phyloP scores from a whole-genome alignment of 2,113 vertebrate species.

The Labrus mixtus region DNA sequence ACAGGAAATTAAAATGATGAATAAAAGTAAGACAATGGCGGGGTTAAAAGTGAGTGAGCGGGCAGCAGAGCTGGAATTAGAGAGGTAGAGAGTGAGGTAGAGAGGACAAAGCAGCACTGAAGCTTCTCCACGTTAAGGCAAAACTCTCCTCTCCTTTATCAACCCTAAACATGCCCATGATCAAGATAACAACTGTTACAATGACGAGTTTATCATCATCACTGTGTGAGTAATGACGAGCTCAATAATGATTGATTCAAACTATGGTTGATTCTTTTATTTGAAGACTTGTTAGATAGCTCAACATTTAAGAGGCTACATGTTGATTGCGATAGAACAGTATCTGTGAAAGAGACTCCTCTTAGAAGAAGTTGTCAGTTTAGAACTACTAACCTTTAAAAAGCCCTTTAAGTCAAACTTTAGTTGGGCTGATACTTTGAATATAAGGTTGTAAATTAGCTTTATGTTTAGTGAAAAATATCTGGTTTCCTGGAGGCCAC shows the following conservation, averaged over 20 bases:
- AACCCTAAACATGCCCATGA: conserved; percentile 28
- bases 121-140: conserved; percentile 69
- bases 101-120: conserved; percentile 52
- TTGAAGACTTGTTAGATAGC: not conserved
- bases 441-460: conserved; percentile 1
- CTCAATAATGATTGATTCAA: not conserved
- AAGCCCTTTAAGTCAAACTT: not conserved
- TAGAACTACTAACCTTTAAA: not conserved
- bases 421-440: not conserved
- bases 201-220: conserved; percentile 22
- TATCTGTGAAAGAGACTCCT: conserved; percentile 15
- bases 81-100: conserved; percentile 73
- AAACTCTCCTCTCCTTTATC: conserved; percentile 49
- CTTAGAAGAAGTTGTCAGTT: not conserved
- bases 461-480: not conserved
- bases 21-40: not conserved
- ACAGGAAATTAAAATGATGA: not conserved
- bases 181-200: conserved; percentile 5
- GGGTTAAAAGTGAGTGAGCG: not conserved
- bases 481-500: not conserved
- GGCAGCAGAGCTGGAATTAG: conserved; percentile 58
- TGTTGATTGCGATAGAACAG: conserved; percentile 1
- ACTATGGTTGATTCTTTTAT: not conserved
- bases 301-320: not conserved
- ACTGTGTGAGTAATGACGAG: not conserved